Evolutionary conservation across 2,797 vertebrate species (phyloP).

Genomic region (Yasuhikotakia modesta): DNA sequence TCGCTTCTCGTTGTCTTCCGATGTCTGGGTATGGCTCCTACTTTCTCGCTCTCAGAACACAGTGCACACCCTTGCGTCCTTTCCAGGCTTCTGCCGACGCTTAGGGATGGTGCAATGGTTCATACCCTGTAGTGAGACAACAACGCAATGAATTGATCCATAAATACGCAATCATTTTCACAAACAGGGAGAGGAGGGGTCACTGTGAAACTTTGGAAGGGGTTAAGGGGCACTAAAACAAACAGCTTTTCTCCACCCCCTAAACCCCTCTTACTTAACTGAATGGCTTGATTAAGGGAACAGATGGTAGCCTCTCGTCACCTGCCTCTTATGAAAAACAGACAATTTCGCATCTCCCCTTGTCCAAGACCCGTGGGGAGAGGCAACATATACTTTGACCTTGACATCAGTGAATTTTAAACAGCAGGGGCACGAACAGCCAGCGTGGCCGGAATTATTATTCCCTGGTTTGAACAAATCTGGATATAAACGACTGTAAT

Average conservation of each 20-base stretch:
- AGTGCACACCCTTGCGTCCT: slow-evolving; percentile 43
- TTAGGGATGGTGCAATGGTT: slow-evolving; percentile 68
- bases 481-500: slow-evolving; percentile 10
- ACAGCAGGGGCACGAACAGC: slow-evolving; percentile 34
- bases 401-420: slow-evolving; percentile 52
- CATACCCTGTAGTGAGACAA: slow-evolving; percentile 73
- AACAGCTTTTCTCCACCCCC: slow-evolving; percentile 39
- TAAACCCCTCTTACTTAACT: slow-evolving; percentile 66
- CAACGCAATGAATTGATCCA: slow-evolving; percentile 54
- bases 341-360: slow-evolving; percentile 24
- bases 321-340: slow-evolving; percentile 45
- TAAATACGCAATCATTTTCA: slow-evolving; percentile 40
- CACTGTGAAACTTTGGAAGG: slow-evolving; percentile 42
- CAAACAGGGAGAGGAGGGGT: slow-evolving; percentile 42
- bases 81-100: slow-evolving; percentile 52
- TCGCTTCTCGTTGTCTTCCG: slow-evolving; percentile 39
- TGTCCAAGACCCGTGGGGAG: slow-evolving; percentile 24
- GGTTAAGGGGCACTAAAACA: slow-evolving; percentile 52
- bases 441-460: slow-evolving; percentile 45
- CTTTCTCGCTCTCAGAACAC: slow-evolving; percentile 48
- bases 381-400: slow-evolving; percentile 51
- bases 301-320: slow-evolving; percentile 71
- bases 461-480: slow-evolving; percentile 35
- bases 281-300: slow-evolving; percentile 68
- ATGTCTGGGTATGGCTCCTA: slow-evolving; percentile 47